Conservation (phyloP, 2,797 vertebrate species). For the Petrocephalus schoutedeni region DNA sequence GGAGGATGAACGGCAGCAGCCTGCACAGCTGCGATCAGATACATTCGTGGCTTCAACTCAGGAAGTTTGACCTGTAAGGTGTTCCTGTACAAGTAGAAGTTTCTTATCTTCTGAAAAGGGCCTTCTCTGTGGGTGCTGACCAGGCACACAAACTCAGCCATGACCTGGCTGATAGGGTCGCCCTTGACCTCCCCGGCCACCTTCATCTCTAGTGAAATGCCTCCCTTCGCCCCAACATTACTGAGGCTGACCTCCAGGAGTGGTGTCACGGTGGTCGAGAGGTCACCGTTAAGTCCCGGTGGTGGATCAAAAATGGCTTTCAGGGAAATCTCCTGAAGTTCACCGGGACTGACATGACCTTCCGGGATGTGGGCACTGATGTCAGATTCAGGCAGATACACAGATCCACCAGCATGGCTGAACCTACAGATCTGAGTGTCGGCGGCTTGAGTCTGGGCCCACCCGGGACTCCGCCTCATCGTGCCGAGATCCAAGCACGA, state of each 20-base stretch:
- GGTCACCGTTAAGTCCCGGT: conserved; percentile 53
- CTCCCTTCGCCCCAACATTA: conserved; percentile 59
- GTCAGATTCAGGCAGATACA: conserved; percentile 65
- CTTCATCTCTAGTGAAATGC: conserved; percentile 68
- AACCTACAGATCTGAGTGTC: conserved; percentile 62
- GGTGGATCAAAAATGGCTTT: conserved; percentile 66
- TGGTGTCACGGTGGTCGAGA: conserved; percentile 65
- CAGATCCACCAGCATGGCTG: conserved; percentile 61
- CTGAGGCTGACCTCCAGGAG: conserved; percentile 64
- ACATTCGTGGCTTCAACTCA: conserved; percentile 54
- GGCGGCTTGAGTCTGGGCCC: conserved; percentile 68
- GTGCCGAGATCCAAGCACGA: conserved; percentile 67
- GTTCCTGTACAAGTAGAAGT: conserved; percentile 63
- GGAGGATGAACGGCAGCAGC: conserved; percentile 52
- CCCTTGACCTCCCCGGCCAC: conserved; percentile 61
- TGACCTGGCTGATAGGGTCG: conserved; percentile 70
- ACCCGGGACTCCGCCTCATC: conserved; percentile 65
- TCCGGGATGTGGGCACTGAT: conserved; percentile 67
- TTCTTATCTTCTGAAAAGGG: conserved; percentile 61
- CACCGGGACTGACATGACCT: conserved; percentile 62
- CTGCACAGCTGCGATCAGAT: conserved; percentile 56
- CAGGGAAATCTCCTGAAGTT: conserved; percentile 66
- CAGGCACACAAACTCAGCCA: conserved; percentile 66
- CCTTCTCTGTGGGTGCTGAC: conserved; percentile 60
- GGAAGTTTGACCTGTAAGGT: conserved; percentile 65